A percentile compares a stretch with the other conserved stretches of the same genome.
Evolutionary conservation across 1,140 invertebrate genomes (phyloP).

Genomic region (Plodia interpunctella): DNA sequence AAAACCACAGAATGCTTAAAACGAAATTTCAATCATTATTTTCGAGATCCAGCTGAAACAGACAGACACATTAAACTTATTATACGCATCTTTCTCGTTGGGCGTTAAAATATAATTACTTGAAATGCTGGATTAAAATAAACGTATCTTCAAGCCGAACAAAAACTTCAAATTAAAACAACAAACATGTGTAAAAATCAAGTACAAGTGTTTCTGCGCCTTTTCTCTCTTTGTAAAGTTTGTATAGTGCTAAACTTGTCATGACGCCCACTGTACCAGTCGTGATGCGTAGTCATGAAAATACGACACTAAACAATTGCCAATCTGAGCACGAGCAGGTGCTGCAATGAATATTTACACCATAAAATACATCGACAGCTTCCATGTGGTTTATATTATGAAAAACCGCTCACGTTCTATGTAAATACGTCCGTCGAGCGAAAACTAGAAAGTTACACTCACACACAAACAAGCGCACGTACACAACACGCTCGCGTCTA

Average conservation of each 20-base stretch:
- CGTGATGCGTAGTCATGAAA: slow-evolving; percentile 30
- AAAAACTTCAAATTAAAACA: not conserved
- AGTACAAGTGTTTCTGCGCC: not conserved
- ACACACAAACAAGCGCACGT: slow-evolving; percentile 36
- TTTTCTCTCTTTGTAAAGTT: not conserved
- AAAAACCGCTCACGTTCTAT: slow-evolving; percentile 76
- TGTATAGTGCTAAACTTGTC: not conserved
- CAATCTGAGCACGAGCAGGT: slow-evolving; percentile 47
- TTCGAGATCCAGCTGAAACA: too few species aligned
- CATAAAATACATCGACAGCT: slow-evolving; percentile 54
- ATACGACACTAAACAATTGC: slow-evolving; percentile 59
- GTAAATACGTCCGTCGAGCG: slow-evolving; percentile 67
- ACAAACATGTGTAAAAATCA: not conserved
- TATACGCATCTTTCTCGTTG: too few species aligned
- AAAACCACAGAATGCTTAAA: too few species aligned
- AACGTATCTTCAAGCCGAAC: too few species aligned
- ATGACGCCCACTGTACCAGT: not conserved
- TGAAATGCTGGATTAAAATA: not conserved
- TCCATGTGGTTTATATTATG: slow-evolving; percentile 70
- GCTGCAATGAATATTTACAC: slow-evolving; percentile 67
- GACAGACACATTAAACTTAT: too few species aligned
- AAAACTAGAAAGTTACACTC: slow-evolving; percentile 75
- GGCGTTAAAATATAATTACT: too few species aligned
- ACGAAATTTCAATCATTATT: too few species aligned
- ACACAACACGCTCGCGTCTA: slow-evolving; percentile 23